Evolutionary conservation across 2,113 vertebrate genomes (phyloP), one percentile per base, ranked within the genome.

Genomic region (Lamprologus speciosus): DNA sequence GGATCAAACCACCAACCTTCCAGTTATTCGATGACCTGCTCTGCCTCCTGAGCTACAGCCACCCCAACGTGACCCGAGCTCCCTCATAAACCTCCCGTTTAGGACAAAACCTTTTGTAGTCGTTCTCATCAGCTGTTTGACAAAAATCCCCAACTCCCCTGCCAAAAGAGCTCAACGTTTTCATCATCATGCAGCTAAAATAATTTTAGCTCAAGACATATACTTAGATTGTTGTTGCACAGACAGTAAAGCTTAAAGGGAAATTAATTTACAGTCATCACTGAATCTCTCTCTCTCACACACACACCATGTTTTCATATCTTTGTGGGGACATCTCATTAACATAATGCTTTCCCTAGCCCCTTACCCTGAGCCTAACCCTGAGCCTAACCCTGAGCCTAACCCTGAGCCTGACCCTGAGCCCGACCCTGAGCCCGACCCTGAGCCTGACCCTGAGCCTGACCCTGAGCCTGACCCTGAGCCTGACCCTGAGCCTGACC

Each of bases 381-480:
- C 42, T 45, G 9, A 33, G 7, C 31, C 31, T 11, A 2, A 13
- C 4, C 21, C 21, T 13, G 53, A 23, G 6, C 31, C 31, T 7
- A 0, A 31, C 6, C 31, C 31, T 31, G 2, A 13, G 1, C 6
- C 12, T 14, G 0, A 42, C 3, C 13, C 42, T 45, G 14, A 47
- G 31, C 31, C 31, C 9, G 0, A 8, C 33, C 33, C 33, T 33
- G 26, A 26, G 26, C 26, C 35, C 4, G 0, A 2, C 8, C 33
- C 35, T 37, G 2, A 16, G 1, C 7, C 31, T 45, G 0, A 47
- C 14, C 6, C 3, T 45, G 2, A 47, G 14, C 54, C 53, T 55
- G 0, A 13, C 1, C 53, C n/a, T 7, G 2, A 17, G 6, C 31
- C 31, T 50, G 1, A 50, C 5, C n/a, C 1, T 1, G 3, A 6